Base-by-base conservation (phyloP, 2,888 invertebrate genomes). In the Ptilodon capucinus region DNA sequence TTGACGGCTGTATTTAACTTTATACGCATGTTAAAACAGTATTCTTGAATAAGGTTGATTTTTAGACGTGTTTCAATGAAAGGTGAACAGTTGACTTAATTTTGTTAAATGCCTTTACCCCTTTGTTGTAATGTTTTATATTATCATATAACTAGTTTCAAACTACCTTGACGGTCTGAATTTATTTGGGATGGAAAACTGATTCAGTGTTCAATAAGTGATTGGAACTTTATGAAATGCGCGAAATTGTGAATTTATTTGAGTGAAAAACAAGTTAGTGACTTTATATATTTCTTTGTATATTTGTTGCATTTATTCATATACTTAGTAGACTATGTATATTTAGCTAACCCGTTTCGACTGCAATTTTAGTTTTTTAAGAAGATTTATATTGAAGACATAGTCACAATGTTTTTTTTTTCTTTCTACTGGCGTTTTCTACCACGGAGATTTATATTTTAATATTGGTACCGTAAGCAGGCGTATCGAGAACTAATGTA, bases 281-380 rank as follows among this genome's bases (percentile, higher is more conserved):
- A 72, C 61, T 47, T 35, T 60, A 52, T 68, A 57, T 64, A 60
- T 57, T 51, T 76, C 74, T 79, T 61, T 86, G 79, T 86, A 86
- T 82, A 84, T 84, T 79, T 81, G 84, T 84, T 87, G 89, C 89
- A 89, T 89, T 89, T 89, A 88, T 82, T 81, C 77, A 72, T 71
- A 65, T 58, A 51, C 54, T 66, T 32, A 32, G 64, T 61, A 64
- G 48, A 62, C 45, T 68, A 58, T 55, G 58, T 44, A 46, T 51
- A 42, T 60, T 57, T 43, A 41, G 54, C 38, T 38, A 48, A 55
- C 42, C 57, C 57, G 43, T 73, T 68, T 63, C 61, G 76, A 79
- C 75, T 71, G 70, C 69, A 66, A 68, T 64, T 73, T 73, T 80
- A 79, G 76, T 73, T 74, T 69, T 58, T 55, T 64, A 66, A 66